These are phyloP conservation scores for Axea sp. DNA, from an alignment of 2,888 invertebrate species.

Conservation along the genomic window DNA sequence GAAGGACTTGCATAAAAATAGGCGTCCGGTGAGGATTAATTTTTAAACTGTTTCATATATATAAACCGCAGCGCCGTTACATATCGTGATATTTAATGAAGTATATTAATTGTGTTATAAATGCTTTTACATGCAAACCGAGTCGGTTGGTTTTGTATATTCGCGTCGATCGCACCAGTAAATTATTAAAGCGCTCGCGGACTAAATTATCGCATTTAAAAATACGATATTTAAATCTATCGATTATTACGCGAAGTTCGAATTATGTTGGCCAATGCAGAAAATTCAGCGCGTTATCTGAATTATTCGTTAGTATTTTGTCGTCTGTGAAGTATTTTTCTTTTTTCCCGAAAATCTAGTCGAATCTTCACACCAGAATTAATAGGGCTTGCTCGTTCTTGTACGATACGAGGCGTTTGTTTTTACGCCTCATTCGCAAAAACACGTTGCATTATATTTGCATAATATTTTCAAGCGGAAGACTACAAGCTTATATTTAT, in stretches of 20 bases:
- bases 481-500: conserved; percentile 20
- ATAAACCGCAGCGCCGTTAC: no score
- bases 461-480: conserved; percentile 30
- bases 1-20: no score
- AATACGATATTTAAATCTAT: conserved; percentile 36
- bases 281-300: conserved; percentile 4
- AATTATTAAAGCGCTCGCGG: conserved; percentile 33
- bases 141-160: conserved; percentile 9
- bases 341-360: neutral
- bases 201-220: conserved; percentile 37
- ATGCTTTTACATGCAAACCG: conserved; percentile 7
- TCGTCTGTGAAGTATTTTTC: neutral
- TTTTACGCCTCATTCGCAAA: conserved; percentile 13
- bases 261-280: conserved; percentile 12
- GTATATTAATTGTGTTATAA: conserved; percentile 14
- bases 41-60: no score
- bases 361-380: conserved; percentile 11
- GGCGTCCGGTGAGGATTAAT: no score
- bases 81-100: conserved; percentile 9
- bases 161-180: conserved; percentile 6
- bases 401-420: neutral
- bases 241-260: conserved; percentile 15
- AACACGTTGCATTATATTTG: conserved; percentile 23
- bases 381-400: conserved; percentile 3
- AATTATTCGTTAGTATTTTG: conserved; percentile 12